Evolutionary conservation across 2,888 invertebrate species (phyloP), one percentile per base, ranked within the genome.

Genomic region (Cerastoderma edule): DNA sequence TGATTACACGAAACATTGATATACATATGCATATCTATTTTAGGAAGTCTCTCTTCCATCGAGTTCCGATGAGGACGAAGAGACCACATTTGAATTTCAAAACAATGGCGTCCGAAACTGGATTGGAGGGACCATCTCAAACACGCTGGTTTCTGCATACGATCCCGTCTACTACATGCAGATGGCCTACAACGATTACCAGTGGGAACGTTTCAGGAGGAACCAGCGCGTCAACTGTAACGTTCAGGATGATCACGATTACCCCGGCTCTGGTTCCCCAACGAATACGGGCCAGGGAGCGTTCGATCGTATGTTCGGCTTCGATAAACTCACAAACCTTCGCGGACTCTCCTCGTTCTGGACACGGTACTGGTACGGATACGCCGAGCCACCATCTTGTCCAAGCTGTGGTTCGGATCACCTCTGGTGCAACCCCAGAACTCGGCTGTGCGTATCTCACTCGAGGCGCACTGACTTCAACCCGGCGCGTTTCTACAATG

Each of bases 151-250:
- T 0, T 81, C 87, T 0, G 75, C 85, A 2, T 81, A 74, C 74
- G 88, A 88, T 67, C 85, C 86, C 0, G 68, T 83, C 16, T 88
- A 85, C 72, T 88, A 83, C 72, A 56, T 88, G 39, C 72, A 83
- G 54, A 83, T 84, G 39, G 80, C 85, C 0, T 87, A 72, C 57
- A 83, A 85, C 16, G 88, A 88, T 67, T 83, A 82, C 72, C 67
- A 86, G 16, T 87, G 86, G 86, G 82, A 84, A 33, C 54, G 81
- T 28, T 88, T 84, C 70, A 39, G 84, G 8, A 16, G 46, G 5
- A 24, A 60, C 19, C 73, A 78, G 53, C 24, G 27, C 22, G 30
- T 16, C 13, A 24, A 24, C 4, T 78, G 78, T 33, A 67, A 67
- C 27, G 32, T 67, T 4, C 60, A 73, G 46, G 60, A 60, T 39